These are phyloP conservation scores for Synergus japonicus DNA, from an alignment of 2,888 invertebrate species.

Conservation along the genomic window DNA sequence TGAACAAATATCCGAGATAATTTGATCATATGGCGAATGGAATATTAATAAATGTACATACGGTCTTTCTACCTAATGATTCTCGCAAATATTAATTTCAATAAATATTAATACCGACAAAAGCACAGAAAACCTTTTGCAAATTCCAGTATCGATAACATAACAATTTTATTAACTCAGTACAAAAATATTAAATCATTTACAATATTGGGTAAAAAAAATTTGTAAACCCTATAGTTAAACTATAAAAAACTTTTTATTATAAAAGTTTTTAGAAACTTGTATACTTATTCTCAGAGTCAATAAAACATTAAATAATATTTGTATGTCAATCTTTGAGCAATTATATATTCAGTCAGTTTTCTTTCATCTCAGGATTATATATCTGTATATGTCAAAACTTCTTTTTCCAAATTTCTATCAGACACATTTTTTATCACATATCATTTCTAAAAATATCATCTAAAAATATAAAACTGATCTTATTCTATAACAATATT, in stretches of 20 bases:
- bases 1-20: conserved; percentile 36
- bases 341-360: neutral
- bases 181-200: neutral
- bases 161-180: neutral
- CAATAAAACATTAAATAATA: neutral
- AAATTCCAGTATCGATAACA: neutral
- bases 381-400: neutral
- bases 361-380: neutral
- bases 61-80: neutral
- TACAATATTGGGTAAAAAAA: neutral
- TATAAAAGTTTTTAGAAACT: neutral
- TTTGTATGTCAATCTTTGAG: neutral
- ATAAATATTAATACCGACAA: too few species aligned
- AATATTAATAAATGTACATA: conserved; percentile 17
- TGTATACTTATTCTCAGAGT: neutral
- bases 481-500: neutral
- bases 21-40: conserved; percentile 38
- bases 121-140: neutral
- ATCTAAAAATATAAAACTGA: neutral
- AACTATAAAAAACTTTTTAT: neutral
- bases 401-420: neutral
- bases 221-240: neutral
- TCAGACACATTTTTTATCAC: neutral
- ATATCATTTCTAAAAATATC: neutral
- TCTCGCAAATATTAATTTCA: neutral